phyloP scores from a whole-genome alignment of 2,797 vertebrate genomes.

The Psittacula derbiana region DNA sequence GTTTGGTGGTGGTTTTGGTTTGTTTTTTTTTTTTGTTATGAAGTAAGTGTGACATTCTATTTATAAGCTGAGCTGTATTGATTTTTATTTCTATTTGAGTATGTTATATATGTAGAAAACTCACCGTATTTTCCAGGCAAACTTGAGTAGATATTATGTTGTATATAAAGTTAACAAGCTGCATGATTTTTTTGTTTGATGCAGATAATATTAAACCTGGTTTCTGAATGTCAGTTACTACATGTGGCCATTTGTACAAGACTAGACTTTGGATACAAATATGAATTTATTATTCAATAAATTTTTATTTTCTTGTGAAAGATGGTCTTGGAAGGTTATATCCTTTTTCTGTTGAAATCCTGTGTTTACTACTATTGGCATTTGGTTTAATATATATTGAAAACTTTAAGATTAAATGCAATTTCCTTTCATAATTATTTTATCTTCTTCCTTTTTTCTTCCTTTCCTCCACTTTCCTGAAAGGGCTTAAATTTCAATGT shows the following conservation, averaged over 20 bases:
- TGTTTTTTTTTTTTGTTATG: background rate
- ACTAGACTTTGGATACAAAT: background rate
- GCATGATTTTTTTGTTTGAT: background rate
- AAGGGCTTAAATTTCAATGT: background rate
- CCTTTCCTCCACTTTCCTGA: background rate
- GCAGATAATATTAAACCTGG: background rate
- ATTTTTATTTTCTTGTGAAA: background rate
- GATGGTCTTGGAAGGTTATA: background rate
- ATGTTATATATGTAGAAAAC: background rate
- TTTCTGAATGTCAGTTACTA: background rate
- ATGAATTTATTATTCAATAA: background rate
- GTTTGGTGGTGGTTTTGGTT: no score
- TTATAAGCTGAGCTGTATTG: background rate
- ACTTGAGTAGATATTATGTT: background rate
- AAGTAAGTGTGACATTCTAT: background rate
- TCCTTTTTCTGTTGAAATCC: background rate
- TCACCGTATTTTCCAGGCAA: background rate
- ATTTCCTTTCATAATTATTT: background rate
- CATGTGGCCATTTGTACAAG: background rate
- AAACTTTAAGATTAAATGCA: background rate
- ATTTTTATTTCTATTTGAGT: background rate
- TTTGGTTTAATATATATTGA: background rate
- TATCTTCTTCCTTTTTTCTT: background rate
- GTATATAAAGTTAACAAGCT: background rate
- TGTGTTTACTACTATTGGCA: background rate